phyloP scores from a whole-genome alignment of 2,113 vertebrate genomes.

The Piprites chloris region DNA sequence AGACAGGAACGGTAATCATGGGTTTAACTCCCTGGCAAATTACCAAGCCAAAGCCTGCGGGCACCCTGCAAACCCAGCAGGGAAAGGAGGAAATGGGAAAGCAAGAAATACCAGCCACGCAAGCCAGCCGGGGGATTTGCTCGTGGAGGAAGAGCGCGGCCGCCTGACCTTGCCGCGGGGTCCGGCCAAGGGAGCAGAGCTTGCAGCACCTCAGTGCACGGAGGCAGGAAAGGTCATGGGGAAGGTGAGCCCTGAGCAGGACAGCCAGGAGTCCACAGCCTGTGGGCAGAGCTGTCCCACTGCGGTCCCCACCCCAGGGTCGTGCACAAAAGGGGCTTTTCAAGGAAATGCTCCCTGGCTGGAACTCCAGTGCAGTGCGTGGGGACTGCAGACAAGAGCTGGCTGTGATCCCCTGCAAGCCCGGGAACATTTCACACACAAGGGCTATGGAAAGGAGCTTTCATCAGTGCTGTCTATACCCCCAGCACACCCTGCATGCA shows the following conservation, averaged over 20 bases:
- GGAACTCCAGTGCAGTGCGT: fast-evolving
- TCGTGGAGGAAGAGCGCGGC: fast-evolving
- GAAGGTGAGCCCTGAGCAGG: neutral
- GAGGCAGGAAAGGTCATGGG: fast-evolving
- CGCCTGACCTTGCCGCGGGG: neutral
- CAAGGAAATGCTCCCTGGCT: neutral
- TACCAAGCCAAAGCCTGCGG: conserved; percentile 2
- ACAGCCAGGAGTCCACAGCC: neutral
- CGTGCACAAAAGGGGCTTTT: neutral
- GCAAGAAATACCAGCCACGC: conserved; percentile 29
- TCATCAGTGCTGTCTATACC: fast-evolving
- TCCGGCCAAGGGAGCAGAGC: neutral
- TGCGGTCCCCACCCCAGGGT: fast-evolving
- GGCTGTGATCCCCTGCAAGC: neutral
- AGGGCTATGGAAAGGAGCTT: neutral
- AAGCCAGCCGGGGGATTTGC: neutral
- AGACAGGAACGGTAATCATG: neutral
- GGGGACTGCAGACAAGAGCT: neutral
- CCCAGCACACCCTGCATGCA: neutral
- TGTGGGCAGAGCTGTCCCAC: neutral
- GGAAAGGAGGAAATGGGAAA: conserved; percentile 35
- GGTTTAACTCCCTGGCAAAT: conserved; percentile 25
- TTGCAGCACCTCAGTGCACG: fast-evolving
- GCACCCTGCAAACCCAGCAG: neutral
- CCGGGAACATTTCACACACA: neutral